Base-by-base conservation (phyloP, 2,888 invertebrate genomes). In the Osedax frankpressi region DNA sequence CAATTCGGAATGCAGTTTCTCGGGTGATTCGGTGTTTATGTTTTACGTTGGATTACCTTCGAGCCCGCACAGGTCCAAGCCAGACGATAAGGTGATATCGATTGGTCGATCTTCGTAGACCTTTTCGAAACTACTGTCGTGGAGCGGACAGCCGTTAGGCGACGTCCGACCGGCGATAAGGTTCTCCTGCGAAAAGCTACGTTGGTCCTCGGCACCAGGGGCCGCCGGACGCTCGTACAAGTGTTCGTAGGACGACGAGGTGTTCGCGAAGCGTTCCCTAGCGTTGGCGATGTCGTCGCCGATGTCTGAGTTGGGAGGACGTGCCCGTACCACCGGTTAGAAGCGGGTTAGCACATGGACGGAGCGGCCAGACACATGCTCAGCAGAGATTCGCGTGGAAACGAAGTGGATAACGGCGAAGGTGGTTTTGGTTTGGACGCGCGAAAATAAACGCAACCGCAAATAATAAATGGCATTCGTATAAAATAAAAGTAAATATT, bases 51-150 rank as follows among this genome's bases (percentile, higher is more conserved):
- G 11, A 6, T 30, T 44, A 1, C 28, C 73, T 27, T 70, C 11
- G 30, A 2, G 44, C 3, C 25, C 30, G 27, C 59, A 44, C 71
- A 78, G 78, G 74, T 81, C 80, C 30, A 81, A 78, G 28, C 81
- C 81, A 71, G 80, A 80, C 72, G 80, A 80, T 71, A 79, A 80
- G 30, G 81, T 81, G 70, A 81, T 78, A 76, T 81, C 79, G 28
- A 81, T 78, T 60, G 80, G 81, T 74, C 74, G 72, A 19, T 44
- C 44, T 19, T 44, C 44, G 44, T 44, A 44, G 44, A 44, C 44
- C 11, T 19, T 6, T 44, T 44, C 44, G 44, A 44, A 44, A 44
- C 44, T 44, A 44, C 44, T 44, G 19, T 44, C 44, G 44, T 44
- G 44, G 11, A 44, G 6, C n/a, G n/a, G n/a, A 44, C 44, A 11